phyloP scores from a whole-genome alignment of 2,113 vertebrate genomes.

The Gopherus flavomarginatus region DNA sequence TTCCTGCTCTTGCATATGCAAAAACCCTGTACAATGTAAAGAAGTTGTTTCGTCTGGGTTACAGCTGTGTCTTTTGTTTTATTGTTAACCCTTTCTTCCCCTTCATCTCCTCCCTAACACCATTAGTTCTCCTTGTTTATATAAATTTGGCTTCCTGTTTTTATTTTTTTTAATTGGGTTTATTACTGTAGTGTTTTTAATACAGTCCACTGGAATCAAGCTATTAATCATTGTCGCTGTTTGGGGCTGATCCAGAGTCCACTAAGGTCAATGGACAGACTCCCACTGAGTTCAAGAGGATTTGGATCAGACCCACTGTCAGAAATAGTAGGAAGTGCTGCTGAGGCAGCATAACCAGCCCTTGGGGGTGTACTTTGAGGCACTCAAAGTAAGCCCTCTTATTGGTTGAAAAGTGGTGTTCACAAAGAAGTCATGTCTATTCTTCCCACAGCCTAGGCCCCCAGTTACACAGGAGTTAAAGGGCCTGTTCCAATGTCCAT shows the following conservation, averaged over 20 bases:
- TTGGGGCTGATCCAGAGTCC: background rate
- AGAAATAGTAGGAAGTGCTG: background rate
- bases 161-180: too few species aligned
- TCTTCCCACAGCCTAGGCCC: background rate
- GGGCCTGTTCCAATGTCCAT: background rate
- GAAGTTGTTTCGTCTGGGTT: background rate
- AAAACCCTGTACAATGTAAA: background rate
- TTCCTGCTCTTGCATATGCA: background rate
- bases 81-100: background rate
- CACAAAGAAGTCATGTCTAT: background rate
- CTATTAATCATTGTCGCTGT: background rate
- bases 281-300: background rate
- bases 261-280: background rate
- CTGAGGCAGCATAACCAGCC: background rate
- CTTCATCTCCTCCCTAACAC: background rate
- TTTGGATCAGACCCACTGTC: background rate
- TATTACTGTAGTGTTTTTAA: background rate
- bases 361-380: background rate
- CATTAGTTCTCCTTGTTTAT: background rate
- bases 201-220: background rate
- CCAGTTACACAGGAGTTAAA: background rate
- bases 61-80: background rate
- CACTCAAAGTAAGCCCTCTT: background rate
- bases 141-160: background rate
- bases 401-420: background rate